Percentiles rank a stretch among this genome's conserved stretches.
phyloP scores from a whole-genome alignment of 2,113 vertebrate genomes.

The Theropithecus gelada region DNA sequence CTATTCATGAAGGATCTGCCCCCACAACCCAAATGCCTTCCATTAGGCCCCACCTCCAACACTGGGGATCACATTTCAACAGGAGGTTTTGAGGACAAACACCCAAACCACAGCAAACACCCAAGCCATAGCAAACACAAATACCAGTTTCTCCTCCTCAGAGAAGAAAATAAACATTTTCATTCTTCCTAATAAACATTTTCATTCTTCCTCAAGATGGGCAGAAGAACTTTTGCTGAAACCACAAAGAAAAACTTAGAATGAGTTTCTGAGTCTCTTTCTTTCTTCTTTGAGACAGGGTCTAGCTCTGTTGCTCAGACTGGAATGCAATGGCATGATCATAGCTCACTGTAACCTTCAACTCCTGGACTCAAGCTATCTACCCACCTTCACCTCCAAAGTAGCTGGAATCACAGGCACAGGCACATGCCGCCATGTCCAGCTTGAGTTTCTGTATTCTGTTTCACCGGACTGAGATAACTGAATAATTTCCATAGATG shows the following conservation, averaged over 20 bases:
- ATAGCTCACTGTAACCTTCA: background rate
- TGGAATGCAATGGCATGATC: no score
- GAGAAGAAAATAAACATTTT: background rate
- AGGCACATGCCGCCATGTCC: background rate
- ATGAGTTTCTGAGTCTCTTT: background rate
- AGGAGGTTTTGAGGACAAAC: background rate
- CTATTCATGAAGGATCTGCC: background rate
- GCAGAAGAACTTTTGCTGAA: background rate
- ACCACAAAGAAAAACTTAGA: background rate
- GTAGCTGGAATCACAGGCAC: background rate
- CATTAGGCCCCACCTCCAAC: background rate
- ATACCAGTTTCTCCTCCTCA: background rate
- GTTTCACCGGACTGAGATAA: background rate
- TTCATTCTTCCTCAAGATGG: background rate
- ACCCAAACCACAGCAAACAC: background rate
- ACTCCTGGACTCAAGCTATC: background rate
- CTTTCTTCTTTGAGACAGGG: no score
- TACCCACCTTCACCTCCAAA: background rate
- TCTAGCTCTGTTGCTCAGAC: no score
- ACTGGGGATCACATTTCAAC: background rate
- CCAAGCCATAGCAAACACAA: background rate
- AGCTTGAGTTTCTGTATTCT: background rate
- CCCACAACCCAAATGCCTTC: background rate
- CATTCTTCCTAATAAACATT: background rate
- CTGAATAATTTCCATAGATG: background rate